phyloP scores from a whole-genome alignment of 2,797 vertebrate genomes.

The Megalops cyprinoides region DNA sequence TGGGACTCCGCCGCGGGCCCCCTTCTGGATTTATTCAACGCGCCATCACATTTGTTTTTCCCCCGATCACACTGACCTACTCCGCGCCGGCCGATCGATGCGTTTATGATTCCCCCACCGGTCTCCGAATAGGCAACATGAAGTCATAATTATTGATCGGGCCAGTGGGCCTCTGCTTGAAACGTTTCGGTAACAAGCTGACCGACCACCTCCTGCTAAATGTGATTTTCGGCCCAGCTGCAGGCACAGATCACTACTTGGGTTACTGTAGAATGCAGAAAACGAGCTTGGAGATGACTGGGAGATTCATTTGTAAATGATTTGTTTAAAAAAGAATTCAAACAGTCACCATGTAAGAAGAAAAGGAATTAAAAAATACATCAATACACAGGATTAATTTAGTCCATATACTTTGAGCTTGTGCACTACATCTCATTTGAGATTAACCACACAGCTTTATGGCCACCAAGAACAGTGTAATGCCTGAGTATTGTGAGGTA shows the following conservation, averaged over 20 bases:
- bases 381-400: not conserved
- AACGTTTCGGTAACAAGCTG: conserved; percentile 40
- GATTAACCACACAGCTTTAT: not conserved
- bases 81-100: conserved; percentile 42
- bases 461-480: not conserved
- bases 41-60: conserved; percentile 37
- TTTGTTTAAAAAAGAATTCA: not conserved
- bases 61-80: conserved; percentile 15
- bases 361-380: too few relatives aligned
- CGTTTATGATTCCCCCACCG: conserved; percentile 37
- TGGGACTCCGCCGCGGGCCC: conserved; percentile 26
- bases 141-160: conserved; percentile 49
- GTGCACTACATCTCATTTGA: not conserved
- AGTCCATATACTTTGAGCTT: not conserved
- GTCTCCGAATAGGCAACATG: conserved; percentile 38
- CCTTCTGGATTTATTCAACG: conserved; percentile 33
- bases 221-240: not conserved
- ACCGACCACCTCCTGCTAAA: conserved; percentile 26
- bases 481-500: not conserved
- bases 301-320: not conserved
- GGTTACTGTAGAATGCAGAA: not conserved
- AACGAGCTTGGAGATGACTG: not conserved
- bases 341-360: not conserved
- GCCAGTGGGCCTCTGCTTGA: conserved; percentile 32
- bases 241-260: not conserved